Base-by-base conservation (phyloP, 2,797 vertebrate genomes). In the Glossophaga mutica region DNA sequence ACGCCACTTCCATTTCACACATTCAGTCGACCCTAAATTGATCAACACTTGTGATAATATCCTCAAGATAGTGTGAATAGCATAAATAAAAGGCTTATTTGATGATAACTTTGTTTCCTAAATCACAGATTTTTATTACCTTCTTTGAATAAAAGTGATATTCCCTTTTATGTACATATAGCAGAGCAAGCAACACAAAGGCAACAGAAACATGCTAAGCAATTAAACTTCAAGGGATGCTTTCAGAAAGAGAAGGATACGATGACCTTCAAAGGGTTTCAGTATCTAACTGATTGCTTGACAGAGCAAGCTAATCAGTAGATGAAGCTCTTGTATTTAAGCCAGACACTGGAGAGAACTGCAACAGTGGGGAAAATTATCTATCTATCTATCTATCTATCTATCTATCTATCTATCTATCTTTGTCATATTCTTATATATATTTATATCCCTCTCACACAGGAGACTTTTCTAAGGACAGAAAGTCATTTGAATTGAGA, bases 291-390 rank as follows among this genome's bases (percentile, higher is more conserved):
- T 96, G 95, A 98, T 95, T 97, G 90, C 98, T 97, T 98, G 96
- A 83, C 98, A 94, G 76, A 98, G 24, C 71, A 98, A 98, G 68
- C 95, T 98, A 98, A 98, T 98, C 98, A 98, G 95, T 86, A 98
- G 96, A 98, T 97, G 91, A 98, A 97, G 77, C 88, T 98, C 97
- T 98, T 98, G 97, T 97, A 97, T 95, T 98, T 98, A 98, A 98
- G 97, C 96, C 97, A 98, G 97, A 96, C 78, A 97, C 82, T 87
- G 95, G 88, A 97, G 55, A 94, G 68, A 98, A 90, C 50, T 85
- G 87, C 24, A 94, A 91, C 68, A 85, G 87, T 95, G 70, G 95
- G 87, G 29, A 76, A 18, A 22, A 12, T 42, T 44, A 50, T 22
- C 48, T 57, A 29, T 59, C 55, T 57, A 57, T 57, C 55, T 57